Base-by-base conservation (phyloP, 2,797 vertebrate genomes). In the Melanotaenia pygmaea region DNA sequence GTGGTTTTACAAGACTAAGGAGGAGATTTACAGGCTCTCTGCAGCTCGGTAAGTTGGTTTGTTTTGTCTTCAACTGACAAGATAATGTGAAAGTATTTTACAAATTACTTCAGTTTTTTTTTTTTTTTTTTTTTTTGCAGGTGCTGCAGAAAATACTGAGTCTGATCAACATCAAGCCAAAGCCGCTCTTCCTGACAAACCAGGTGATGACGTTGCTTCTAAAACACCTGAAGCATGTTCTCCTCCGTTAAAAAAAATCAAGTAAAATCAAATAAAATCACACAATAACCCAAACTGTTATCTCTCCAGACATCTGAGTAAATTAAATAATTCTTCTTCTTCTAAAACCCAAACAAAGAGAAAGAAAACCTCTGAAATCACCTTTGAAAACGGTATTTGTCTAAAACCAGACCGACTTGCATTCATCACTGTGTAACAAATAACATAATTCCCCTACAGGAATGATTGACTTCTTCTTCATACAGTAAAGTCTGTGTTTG, bases 321-420 rank as follows among this genome's bases (percentile, higher is more conserved):
- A 45, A 45, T 34, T 34, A 34, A 34, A 6, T 34, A 34, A 8
- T 34, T 34, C 0, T 37, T 37, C 1, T 37, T 37, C 2, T 10
- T 37, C 2, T 10, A 12, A 37, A 37, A 37, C 7, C 35, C 7
- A 37, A 37, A 37, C 37, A 37, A 37, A 37, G 9, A 10, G 8
- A 37, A 37, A 37, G 9, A 37, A 11, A 37, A 37, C 9, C 43
- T 5, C 35, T 45, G 28, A 14, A 53, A 14, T 26, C 43, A 11
- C 45, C 20, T 37, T 9, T 9, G 32, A 45, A 34, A 47, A 67
- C 13, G 5, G 24, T 7, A n/a, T 13, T 69, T 22, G 9, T 43
- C 57, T 57, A 20, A 32, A 71, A 51, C 26, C 14, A 45, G 63
- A 57, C 26, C 30, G 50, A 76, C 67, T 22, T 62, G 59, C 51